Percentiles rank a stretch among this genome's conserved stretches.
phyloP scores from a whole-genome alignment of 2,797 vertebrate genomes.

The Phoebastria nigripes region DNA sequence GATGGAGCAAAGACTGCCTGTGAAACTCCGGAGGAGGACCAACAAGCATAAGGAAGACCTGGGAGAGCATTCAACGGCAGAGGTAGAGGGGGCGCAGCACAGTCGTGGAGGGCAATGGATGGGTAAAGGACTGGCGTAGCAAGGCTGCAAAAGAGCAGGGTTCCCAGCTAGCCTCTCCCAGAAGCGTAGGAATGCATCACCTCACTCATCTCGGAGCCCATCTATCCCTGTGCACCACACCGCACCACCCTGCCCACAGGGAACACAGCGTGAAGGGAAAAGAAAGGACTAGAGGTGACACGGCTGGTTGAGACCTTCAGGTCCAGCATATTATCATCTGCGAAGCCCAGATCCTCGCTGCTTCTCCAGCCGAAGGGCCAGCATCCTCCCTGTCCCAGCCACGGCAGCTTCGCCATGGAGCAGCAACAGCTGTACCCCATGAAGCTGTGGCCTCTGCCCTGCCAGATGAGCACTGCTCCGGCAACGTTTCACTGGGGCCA shows the following conservation, averaged over 20 bases:
- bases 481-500: neutral
- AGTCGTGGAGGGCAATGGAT: fast-evolving
- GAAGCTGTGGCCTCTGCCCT: neutral
- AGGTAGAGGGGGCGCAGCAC: fast-evolving
- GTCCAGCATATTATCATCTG: neutral
- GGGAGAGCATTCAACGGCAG: neutral
- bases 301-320: neutral
- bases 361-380: neutral
- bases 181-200: neutral
- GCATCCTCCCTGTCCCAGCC: neutral
- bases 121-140: neutral
- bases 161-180: neutral
- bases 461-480: fast-evolving
- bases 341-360: neutral
- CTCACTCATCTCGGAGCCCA: neutral
- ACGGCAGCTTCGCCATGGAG: neutral
- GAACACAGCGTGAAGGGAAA: neutral
- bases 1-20: neutral
- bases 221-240: neutral
- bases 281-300: neutral
- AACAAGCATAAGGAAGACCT: neutral
- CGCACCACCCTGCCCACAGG: neutral
- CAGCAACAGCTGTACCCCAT: neutral
- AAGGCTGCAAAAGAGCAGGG: neutral
- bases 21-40: neutral